phyloP scores from a whole-genome alignment of 2,888 invertebrate genomes.

The Apantesis nais region DNA sequence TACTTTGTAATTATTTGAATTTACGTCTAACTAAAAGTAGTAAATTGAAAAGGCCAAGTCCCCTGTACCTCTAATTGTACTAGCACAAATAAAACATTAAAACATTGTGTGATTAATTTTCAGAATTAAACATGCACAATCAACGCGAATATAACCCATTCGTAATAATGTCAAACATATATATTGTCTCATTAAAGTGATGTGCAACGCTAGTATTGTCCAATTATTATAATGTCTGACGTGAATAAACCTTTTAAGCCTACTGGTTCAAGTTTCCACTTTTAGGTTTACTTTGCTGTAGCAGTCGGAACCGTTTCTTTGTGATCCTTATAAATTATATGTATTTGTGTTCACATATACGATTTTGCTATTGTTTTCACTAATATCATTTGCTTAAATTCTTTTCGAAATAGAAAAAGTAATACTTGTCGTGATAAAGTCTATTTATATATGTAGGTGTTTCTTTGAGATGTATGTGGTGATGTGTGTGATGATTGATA shows the following conservation, averaged over 20 bases:
- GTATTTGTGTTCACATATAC: no score
- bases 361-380: no score
- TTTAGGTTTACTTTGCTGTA: not conserved
- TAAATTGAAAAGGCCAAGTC: not conserved
- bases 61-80: not conserved
- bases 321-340: no score
- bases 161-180: not conserved
- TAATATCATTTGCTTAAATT: no score
- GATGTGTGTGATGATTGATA: no score
- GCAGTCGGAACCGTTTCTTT: not conserved
- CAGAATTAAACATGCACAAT: not conserved
- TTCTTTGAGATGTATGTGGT: no score
- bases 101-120: not conserved
- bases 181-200: not conserved
- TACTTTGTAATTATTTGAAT: no score
- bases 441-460: no score
- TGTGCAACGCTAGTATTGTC: not conserved
- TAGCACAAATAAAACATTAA: not conserved
- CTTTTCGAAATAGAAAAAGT: no score
- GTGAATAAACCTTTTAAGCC: not conserved
- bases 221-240: not conserved
- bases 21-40: not conserved
- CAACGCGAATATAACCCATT: not conserved
- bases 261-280: not conserved
- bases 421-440: no score